phyloP scores from a whole-genome alignment of 2,888 invertebrate genomes.

The Pterostichus niger region DNA sequence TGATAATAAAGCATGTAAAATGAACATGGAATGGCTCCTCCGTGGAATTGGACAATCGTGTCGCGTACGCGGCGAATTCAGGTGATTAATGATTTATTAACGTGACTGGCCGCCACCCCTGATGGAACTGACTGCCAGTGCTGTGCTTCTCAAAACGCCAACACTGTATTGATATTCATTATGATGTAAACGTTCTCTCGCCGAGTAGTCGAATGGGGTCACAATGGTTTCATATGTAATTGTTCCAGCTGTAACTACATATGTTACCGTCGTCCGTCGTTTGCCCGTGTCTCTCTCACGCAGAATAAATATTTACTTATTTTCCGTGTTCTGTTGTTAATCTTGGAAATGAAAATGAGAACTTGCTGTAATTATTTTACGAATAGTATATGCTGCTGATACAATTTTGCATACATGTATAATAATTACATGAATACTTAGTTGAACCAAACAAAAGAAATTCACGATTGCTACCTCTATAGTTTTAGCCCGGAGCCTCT shows the following conservation, averaged over 20 bases:
- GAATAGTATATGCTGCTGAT: too few relatives aligned
- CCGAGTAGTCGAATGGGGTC: constrained; percentile 30
- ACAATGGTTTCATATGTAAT: constrained; percentile 46
- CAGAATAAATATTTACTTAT: constrained; percentile 17
- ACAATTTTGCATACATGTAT: background rate
- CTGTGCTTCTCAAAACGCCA: constrained; percentile 32
- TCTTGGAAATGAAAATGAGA: background rate
- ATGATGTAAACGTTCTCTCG: constrained; percentile 57
- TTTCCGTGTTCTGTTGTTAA: background rate
- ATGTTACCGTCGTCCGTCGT: background rate
- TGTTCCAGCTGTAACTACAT: constrained; percentile 29
- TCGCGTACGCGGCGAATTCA: constrained; percentile 52
- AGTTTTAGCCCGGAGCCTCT: too few relatives aligned
- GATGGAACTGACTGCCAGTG: constrained; percentile 52
- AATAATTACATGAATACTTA: background rate
- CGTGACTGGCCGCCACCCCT: constrained; percentile 58
- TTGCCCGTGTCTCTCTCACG: background rate
- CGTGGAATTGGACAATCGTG: constrained; percentile 54
- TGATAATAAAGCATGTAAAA: constrained; percentile 64
- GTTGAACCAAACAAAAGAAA: too few relatives aligned
- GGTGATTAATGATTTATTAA: constrained; percentile 66
- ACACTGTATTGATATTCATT: constrained; percentile 63
- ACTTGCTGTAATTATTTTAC: too few relatives aligned
- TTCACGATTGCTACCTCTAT: too few relatives aligned
- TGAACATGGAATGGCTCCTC: constrained; percentile 63